Evolutionary conservation across 2,888 invertebrate genomes (phyloP), one percentile per base, ranked within the genome.

Genomic region (Dorcus hopei): DNA sequence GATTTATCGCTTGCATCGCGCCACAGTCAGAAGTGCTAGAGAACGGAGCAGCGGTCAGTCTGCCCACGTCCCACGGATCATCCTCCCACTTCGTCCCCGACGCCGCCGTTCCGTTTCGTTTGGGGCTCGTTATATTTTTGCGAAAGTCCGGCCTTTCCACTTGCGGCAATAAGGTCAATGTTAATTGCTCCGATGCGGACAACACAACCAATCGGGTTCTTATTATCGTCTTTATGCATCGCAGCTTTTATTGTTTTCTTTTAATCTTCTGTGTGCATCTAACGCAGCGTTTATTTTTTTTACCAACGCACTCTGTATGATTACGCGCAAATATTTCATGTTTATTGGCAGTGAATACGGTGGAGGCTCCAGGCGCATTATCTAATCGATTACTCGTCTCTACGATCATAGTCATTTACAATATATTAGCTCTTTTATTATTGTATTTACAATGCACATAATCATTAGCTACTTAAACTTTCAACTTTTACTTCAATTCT

Each of bases 1-100:
- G 87, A 86, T 86, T 86, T 84, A 86, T 86, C 83, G 86, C 86
- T 85, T 85, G 86, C 82, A 85, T 85, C 79, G 42, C 45, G 14
- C 45, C 45, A 11, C 45, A 19, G 45, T 45, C 45, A 45, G 45
- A 45, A 45, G 45, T 45, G 45, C 45, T 45, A 45, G 23, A 23
- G 45, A 33, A 33, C 26, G 26, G 16, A 23, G 45, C 23, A 45
- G 16, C 45, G 45, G 45, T 45, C 45, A 23, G n/a, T 45, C 45
- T 23, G 16, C 45, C 49, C 49, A 49, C 49, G 16, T 16, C 42
- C 19, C n/a, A 48, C 49, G 45, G 23, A 19, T 47, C 54, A 16
- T 40, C 53, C 53, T 53, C 43, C 43, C 14, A 9, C 49, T 49
- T 49, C 49, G 49, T 49, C 14, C 54, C 33, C 49, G 16, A 26